Conservation (phyloP, 2,797 vertebrate species). For the Allobates femoralis region DNA sequence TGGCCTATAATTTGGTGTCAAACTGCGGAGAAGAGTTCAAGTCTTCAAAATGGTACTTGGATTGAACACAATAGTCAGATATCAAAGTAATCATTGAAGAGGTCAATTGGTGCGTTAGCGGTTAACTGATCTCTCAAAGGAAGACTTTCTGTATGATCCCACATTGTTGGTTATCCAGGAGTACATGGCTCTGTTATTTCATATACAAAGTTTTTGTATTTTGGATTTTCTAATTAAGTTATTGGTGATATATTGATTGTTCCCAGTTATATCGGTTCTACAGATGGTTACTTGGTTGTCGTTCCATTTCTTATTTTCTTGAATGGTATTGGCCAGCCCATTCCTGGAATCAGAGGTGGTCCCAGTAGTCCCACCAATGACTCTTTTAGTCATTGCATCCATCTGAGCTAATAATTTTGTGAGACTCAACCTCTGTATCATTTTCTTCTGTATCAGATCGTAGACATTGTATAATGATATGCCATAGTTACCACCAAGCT, state of each 20-base stretch:
- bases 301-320: too few relatives aligned
- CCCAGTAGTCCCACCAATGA: not conserved
- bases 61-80: slow-evolving; percentile 1
- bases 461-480: not conserved
- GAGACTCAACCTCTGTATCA: not conserved
- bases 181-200: not conserved
- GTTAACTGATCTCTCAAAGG: not conserved
- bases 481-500: not conserved
- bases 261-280: not conserved
- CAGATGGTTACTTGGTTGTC: not conserved
- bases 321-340: too few relatives aligned
- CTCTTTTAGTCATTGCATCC: not conserved
- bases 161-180: not conserved
- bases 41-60: slow-evolving; percentile 14
- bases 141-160: not conserved
- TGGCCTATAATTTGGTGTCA: slow-evolving; percentile 33
- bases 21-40: slow-evolving; percentile 12
- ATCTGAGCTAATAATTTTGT: not conserved
- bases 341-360: not conserved
- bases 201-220: not conserved
- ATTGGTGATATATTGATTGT: not conserved
- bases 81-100: not conserved
- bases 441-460: not conserved
- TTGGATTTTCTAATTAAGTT: too few relatives aligned
- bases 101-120: not conserved